Evolutionary conservation across 2,113 vertebrate genomes (phyloP), one percentile per base, ranked within the genome.

Genomic region (Lethenteron reissneri): DNA sequence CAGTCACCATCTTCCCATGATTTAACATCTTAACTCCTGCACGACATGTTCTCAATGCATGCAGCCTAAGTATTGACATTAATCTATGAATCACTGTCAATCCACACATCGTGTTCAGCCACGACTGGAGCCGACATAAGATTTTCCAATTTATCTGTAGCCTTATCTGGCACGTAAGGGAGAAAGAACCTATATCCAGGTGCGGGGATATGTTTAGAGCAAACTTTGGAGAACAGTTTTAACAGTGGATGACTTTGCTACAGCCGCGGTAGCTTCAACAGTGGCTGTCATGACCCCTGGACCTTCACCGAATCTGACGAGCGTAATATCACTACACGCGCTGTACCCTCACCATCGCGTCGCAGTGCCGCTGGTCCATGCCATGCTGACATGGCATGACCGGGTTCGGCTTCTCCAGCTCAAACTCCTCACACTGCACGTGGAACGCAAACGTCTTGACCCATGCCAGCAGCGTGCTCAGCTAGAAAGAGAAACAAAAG

Each of bases 361-460:
- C 87, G 75, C 94, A 99, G 73, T 86, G 83, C 8, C 88, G 86
- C 7, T 86, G 89, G 77, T 96, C 89, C 9, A 88, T 84, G n/a
- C 92, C 92, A 15, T 99, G 94, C 78, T 96, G 94, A 79, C 94
- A 97, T 73, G 85, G 79, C 68, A 95, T 73, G 2, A 89, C 81
- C 56, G 89, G 85, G 76, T 94, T 96, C 56, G 94, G 94, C 76
- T 88, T 86, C 75, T 95, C 90, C n/a, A 99, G 81, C 78, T 95
- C 88, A 78, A 95, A 99, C 73, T 99, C 92, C 41, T 83, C 83
- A 70, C 91, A 99, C 25, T 85, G 81, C 15, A 91, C 88, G 2
- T 99, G 94, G 77, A 94, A 99, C 60, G 92, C 76, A 75, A 92
- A 99, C 2, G 82, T 86, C 80, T 99, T 87, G 0, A 85, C 90